Percentiles rank a stretch among this genome's conserved stretches.
Evolutionary conservation across 2,113 vertebrate genomes (phyloP).

Genomic region (Epinephelus lanceolatus): DNA sequence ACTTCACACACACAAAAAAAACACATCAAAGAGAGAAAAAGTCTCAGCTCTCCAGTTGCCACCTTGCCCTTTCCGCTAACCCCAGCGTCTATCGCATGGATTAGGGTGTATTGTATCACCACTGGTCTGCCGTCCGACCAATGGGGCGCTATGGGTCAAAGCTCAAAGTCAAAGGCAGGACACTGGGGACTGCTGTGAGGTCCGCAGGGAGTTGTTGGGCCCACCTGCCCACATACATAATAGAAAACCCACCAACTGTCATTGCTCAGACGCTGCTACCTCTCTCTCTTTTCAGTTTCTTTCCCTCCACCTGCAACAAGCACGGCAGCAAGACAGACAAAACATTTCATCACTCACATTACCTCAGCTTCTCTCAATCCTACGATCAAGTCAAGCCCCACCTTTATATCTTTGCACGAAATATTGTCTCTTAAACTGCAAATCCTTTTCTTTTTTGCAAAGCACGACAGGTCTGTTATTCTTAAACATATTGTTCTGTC

Average conservation of each 20-base stretch:
- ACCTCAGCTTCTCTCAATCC: not conserved
- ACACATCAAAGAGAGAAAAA: constrained; percentile 43
- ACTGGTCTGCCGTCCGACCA: constrained; percentile 13
- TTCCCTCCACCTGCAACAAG: constrained; percentile 3
- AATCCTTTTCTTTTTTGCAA: too few relatives aligned
- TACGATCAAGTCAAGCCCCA: not conserved
- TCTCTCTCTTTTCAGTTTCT: not conserved
- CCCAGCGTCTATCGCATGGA: constrained; percentile 24
- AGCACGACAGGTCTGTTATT: too few relatives aligned
- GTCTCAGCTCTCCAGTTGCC: constrained; percentile 11
- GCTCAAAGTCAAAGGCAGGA: constrained; percentile 61
- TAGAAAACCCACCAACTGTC: constrained; percentile 68
- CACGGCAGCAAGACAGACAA: not conserved
- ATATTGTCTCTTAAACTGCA: not conserved
- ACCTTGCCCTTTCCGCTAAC: constrained; percentile 44
- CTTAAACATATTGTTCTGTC: too few relatives aligned
- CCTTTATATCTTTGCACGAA: not conserved
- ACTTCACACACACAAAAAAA: constrained; percentile 36
- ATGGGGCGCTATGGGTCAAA: constrained; percentile 56
- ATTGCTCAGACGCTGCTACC: not conserved
- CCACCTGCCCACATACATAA: constrained; percentile 76
- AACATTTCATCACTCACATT: constrained; percentile 13
- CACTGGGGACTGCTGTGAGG: constrained; percentile 47
- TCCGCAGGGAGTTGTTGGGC: constrained; percentile 26
- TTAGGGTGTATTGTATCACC: constrained; percentile 41